Evolutionary conservation across 2,888 invertebrate genomes (phyloP), one percentile per base, ranked within the genome.

Genomic region (Aromia moschata): DNA sequence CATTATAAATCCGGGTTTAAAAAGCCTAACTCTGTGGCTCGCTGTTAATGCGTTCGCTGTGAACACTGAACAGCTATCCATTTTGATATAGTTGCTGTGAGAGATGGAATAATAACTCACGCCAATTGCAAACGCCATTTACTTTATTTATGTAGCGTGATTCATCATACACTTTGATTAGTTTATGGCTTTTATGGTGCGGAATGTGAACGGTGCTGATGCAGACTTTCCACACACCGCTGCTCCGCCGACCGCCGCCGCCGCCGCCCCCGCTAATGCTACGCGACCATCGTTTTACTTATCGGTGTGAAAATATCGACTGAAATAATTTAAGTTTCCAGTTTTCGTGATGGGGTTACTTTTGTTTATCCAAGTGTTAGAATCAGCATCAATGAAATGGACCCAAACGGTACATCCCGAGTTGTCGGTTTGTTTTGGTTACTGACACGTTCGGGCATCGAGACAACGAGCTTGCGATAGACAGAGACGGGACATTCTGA

Each of bases 91-190:
- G 78, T 80, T 80, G 77, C 78, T 79, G 77, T 74, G 79, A 77
- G 78, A 79, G 79, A 79, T 79, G 79, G 80, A 77, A 80, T 80
- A 80, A 80, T 80, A 80, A 80, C 78, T 80, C 80, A 80, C 79
- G 81, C 80, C 81, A 81, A 80, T 80, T 80, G 79, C 81, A 80
- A 80, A 79, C 78, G 80, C 80, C 79, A 80, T 80, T 80, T 80
- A 80, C 80, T 80, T 81, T 81, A 81, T 81, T 81, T 81, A 81
- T 81, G 81, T 79, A 74, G 77, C 74, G 78, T 79, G 78, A 81
- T 81, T 80, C 80, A 81, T 81, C 81, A 81, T 80, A 75, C 78
- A 78, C 78, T 81, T 81, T 81, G 81, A 81, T 81, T 81, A 80
- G 81, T 81, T 81, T 81, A 81, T 80, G 79, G 81, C 79, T 78